These are phyloP conservation scores for Solea solea DNA, from an alignment of 2,113 vertebrate species.

Conservation along the genomic window DNA sequence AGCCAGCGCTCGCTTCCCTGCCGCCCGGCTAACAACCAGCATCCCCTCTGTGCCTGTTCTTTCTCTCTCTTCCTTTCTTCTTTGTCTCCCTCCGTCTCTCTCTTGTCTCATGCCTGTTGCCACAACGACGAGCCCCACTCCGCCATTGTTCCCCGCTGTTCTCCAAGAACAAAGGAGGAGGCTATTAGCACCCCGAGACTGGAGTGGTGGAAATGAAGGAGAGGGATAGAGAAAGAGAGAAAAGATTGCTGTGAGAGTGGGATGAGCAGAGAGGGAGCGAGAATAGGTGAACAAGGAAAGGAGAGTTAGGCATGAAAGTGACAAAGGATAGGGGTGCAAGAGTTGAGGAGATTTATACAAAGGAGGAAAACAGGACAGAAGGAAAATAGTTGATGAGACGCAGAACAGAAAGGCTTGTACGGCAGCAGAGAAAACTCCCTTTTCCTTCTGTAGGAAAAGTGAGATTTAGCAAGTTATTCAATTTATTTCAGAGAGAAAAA, in stretches of 20 bases:
- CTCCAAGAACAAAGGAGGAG: constrained; percentile 79
- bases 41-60: constrained; percentile 74
- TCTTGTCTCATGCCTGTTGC: constrained; percentile 77
- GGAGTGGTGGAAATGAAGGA: constrained; percentile 75
- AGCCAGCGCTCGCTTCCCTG: constrained; percentile 74
- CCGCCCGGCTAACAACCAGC: constrained; percentile 79
- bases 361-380: constrained; percentile 16
- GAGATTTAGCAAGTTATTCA: constrained; percentile 47
- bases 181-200: constrained; percentile 77
- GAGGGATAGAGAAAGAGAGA: constrained; percentile 58
- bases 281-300: constrained; percentile 51
- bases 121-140: constrained; percentile 78
- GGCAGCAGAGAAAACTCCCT: constrained; percentile 21
- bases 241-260: constrained; percentile 63
- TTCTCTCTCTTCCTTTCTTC: constrained; percentile 71
- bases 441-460: constrained; percentile 20
- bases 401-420: constrained; percentile 35
- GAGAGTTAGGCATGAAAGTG: constrained; percentile 35
- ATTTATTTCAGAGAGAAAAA: constrained; percentile 57
- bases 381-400: constrained; percentile 31
- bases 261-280: constrained; percentile 58
- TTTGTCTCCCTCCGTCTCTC: constrained; percentile 68
- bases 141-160: constrained; percentile 79
- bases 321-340: constrained; percentile 52
- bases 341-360: constrained; percentile 43